Conservation (phyloP, 2,888 invertebrate genomes). For the Scrobipalpa costella region DNA sequence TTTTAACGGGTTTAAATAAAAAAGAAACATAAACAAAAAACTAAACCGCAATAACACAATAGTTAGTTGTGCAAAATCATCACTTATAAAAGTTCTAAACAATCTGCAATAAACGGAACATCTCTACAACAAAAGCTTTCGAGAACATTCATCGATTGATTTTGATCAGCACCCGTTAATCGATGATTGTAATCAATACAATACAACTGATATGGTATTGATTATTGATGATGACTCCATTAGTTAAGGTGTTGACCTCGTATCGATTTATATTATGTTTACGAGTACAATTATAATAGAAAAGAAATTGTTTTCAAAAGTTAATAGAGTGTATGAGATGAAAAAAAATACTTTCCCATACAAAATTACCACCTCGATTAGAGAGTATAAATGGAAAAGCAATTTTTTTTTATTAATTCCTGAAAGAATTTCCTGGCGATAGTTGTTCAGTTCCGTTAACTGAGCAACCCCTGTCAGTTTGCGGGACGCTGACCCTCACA, state of each 20-base stretch:
- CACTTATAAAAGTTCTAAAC: not conserved
- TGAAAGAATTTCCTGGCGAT: too few species aligned
- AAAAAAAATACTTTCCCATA: too few species aligned
- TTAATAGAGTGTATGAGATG: too few species aligned
- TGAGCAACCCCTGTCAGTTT: too few species aligned
- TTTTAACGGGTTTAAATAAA: not conserved
- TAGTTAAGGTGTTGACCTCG: not conserved
- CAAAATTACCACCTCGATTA: too few species aligned
- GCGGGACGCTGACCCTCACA: too few species aligned
- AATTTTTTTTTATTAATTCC: too few species aligned
- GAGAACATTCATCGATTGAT: constrained; percentile 4
- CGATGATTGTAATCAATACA: not conserved
- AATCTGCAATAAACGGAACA: constrained; percentile 12
- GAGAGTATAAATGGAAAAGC: too few species aligned
- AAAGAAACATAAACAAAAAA: not conserved
- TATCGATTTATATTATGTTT: not conserved
- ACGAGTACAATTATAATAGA: not conserved
- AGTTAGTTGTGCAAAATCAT: constrained; percentile 15
- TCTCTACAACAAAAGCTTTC: not conserved
- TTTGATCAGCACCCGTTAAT: constrained; percentile 11
- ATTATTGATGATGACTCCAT: not conserved
- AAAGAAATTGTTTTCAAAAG: too few species aligned
- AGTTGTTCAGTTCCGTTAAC: too few species aligned
- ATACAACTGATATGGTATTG: constrained; percentile 5
- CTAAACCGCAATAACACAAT: not conserved